phyloP scores from a whole-genome alignment of 1,140 invertebrate genomes.

The Nephotettix cincticeps region DNA sequence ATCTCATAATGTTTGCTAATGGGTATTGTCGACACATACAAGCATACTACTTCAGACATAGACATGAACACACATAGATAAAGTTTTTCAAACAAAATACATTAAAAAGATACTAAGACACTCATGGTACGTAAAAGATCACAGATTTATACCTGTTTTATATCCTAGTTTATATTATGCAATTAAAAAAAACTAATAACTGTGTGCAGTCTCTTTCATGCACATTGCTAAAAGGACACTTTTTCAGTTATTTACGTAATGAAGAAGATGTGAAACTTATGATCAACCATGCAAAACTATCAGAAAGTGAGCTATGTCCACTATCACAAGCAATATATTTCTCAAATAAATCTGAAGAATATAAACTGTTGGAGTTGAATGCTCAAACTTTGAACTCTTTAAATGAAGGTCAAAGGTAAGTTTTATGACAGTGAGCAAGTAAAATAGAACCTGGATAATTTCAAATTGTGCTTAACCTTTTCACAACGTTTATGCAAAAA shows the following conservation, averaged over 20 bases:
- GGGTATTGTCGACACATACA: too few relatives aligned
- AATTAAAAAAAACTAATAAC: too few relatives aligned
- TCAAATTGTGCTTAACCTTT: slow-evolving; percentile 2
- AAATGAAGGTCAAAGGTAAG: slow-evolving; percentile 55
- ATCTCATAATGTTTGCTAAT: too few relatives aligned
- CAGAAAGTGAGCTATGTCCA: slow-evolving; percentile 61
- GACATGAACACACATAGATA: too few relatives aligned
- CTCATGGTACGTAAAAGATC: too few relatives aligned
- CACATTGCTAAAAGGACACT: too few relatives aligned
- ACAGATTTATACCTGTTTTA: too few relatives aligned
- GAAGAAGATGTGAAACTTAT: slow-evolving; percentile 37
- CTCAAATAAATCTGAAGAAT: slow-evolving; percentile 50
- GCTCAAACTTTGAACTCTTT: slow-evolving; percentile 60
- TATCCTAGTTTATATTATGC: too few relatives aligned
- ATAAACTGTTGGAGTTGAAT: slow-evolving; percentile 67
- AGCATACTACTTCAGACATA: too few relatives aligned
- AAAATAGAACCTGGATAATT: slow-evolving; percentile 24
- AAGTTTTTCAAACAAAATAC: too few relatives aligned
- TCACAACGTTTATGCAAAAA: background rate
- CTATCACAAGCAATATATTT: slow-evolving; percentile 65
- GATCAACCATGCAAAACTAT: slow-evolving; percentile 66
- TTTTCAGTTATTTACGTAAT: slow-evolving; percentile 33
- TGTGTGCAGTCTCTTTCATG: too few relatives aligned
- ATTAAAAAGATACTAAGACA: too few relatives aligned
- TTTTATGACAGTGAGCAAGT: slow-evolving; percentile 47